Evolutionary conservation across 2,797 vertebrate species (phyloP), one percentile per base, ranked within the genome.

Genomic region (Chelon labrosus): DNA sequence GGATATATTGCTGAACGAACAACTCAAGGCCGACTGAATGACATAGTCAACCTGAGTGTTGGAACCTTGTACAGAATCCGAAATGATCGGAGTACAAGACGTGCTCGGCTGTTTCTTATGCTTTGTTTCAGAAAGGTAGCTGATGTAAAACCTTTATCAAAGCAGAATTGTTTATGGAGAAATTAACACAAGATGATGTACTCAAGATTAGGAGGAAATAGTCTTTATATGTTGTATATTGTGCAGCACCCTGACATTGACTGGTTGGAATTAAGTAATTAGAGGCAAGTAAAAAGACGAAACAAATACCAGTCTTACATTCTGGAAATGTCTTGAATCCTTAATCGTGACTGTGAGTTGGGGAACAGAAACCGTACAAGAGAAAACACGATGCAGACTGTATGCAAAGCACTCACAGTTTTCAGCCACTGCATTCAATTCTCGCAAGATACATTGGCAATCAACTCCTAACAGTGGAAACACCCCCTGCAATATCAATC

Each of bases 401-500:
- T 77, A 88, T 89, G 84, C 84, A 87, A 74, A 90, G 71, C 53
- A 81, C 76, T 59, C 80, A 83, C 73, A 79, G 64, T 75, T 75
- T 84, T 69, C 72, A 72, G 73, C 54, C 55, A 13, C 71, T 80
- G 47, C 65, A 81, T 77, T 70, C 37, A 61, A 73, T 88, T 86
- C 76, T 77, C 44, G 53, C 79, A 72, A 84, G 62, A 75, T 44
- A 55, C 84, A 90, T 78, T 85, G 83, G 86, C 89, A 92, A 90
- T 89, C 84, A 88, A 38, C 9, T 1, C 1, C 50, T 47, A 82
- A 85, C 70, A 70, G 65, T 70, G 79, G 56, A 82, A 76, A 87
- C 80, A 80, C 38, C 37, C n/a, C 41, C 22, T 3, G 74, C 69
- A 67, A 67, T 86, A 91, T 91, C 88, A 85, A 91, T 91, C 89